Evolutionary conservation across 1,140 invertebrate species (phyloP), one percentile per base, ranked within the genome.

Genomic region (Anoplophora glabripennis): DNA sequence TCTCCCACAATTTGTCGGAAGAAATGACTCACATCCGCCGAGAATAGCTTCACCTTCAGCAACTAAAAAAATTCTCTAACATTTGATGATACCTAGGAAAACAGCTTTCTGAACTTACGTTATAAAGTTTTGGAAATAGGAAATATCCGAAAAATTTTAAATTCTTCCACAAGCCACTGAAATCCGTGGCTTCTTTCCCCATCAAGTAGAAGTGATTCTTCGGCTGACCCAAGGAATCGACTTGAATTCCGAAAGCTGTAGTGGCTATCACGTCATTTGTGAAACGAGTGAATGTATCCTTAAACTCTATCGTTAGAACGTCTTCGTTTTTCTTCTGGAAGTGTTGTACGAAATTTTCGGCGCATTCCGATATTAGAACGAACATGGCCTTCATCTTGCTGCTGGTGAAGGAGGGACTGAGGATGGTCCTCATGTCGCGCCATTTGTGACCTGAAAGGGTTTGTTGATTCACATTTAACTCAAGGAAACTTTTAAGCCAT

Each of bases 261-360:
- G 65, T 72, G 1, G 74, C 76, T 51, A 79, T 78, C 0, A 77
- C 74, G 48, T 79, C 78, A 55, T 74, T 77, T 0, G 77, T 74
- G 75, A 60, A 66, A 37, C 62, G 58, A 1, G 45, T 59, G 18
- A 51, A 71, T 8, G 54, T 37, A 37, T 69, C 69, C 45, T 60
- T 68, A 46, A 68, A 49, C 56, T 70, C 67, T 8, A 66, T 8
- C 51, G 57, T 47, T 10, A 66, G 46, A 10, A 57, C 12, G 47
- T 62, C 45, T n/a, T 49, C 9, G 36, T 54, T 45, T 53, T 70
- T 49, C 11, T 72, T 57, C 2, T 59, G 8, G 34, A 74, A 72
- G 59, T 70, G 64, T 3, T 69, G 18, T 7, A 68, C 59, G 49
- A 75, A 76, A 4, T 71, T 57, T 51, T 62, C 52, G 10, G 68